These are phyloP conservation scores for Sebastes melanostomus DNA, from an alignment of 2,797 vertebrate genomes.

Conservation along the genomic window DNA sequence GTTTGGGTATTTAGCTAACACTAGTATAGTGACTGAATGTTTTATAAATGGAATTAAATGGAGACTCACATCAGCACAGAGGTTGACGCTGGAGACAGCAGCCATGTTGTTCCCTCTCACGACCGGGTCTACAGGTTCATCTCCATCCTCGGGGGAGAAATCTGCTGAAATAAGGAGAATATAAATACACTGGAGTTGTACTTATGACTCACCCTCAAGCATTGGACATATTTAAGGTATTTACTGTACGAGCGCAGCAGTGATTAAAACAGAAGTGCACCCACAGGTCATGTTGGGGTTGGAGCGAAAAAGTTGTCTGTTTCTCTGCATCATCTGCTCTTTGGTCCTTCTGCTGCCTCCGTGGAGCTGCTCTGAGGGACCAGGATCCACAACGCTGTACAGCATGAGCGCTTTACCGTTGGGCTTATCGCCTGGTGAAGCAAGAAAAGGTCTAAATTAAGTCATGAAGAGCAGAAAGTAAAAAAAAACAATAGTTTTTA, in stretches of 20 bases:
- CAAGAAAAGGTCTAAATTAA: conserved; percentile 47
- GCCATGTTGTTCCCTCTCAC: conserved; percentile 80
- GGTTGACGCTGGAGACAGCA: conserved; percentile 88
- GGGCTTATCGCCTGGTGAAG: conserved; percentile 73
- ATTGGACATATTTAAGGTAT: background rate
- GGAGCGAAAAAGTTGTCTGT: conserved; percentile 89
- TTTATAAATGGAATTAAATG: background rate
- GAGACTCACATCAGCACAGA: conserved; percentile 84
- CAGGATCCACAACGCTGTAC: conserved; percentile 77
- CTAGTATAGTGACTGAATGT: background rate
- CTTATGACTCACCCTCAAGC: background rate
- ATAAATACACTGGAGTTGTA: background rate
- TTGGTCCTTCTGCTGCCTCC: conserved; percentile 81
- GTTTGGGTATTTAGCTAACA: background rate
- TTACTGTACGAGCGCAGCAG: background rate
- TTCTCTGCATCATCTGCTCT: conserved; percentile 86
- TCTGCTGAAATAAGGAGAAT: conserved; percentile 68
- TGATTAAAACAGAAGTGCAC: conserved; percentile 30
- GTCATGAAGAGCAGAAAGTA: conserved; percentile 38
- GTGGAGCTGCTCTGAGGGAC: conserved; percentile 77
- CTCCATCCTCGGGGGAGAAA: conserved; percentile 81
- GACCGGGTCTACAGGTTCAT: conserved; percentile 72
- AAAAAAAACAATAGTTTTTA: fast-evolving
- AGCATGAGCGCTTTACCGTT: conserved; percentile 82
- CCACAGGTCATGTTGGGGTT: conserved; percentile 91